A percentile compares a stretch with the other conserved stretches of the same genome.
phyloP scores from a whole-genome alignment of 2,113 vertebrate species.

The Spermophilus dauricus region DNA sequence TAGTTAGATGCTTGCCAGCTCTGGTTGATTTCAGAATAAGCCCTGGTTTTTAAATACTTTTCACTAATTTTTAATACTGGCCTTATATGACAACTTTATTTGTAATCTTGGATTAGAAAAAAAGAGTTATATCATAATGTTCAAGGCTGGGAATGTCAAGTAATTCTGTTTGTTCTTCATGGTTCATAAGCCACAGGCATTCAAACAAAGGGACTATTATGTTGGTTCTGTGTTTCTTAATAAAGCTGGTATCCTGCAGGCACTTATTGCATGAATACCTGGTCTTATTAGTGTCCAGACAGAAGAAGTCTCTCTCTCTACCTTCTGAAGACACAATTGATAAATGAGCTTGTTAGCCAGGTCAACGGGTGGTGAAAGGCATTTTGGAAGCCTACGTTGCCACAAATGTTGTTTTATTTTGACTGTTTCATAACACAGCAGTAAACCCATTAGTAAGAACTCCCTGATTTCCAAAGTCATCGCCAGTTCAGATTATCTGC shows the following conservation, averaged over 20 bases:
- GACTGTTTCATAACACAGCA: background rate
- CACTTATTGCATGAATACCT: background rate
- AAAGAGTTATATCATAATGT: slow-evolving; percentile 24
- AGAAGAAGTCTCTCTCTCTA: background rate
- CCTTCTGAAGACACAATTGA: background rate
- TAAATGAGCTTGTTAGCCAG: background rate
- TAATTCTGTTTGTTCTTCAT: slow-evolving; percentile 56
- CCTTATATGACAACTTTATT: slow-evolving; percentile 50
- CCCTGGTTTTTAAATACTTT: slow-evolving; percentile 63
- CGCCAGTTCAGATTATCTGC: background rate
- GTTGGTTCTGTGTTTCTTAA: slow-evolving; percentile 58
- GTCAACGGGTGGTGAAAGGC: background rate
- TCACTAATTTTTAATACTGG: slow-evolving; percentile 59
- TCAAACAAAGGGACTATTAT: slow-evolving; percentile 61
- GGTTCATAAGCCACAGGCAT: slow-evolving; percentile 51
- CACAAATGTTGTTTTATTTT: slow-evolving; percentile 21
- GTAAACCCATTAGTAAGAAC: background rate
- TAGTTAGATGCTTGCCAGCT: slow-evolving; percentile 63
- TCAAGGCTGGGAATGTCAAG: slow-evolving; percentile 50
- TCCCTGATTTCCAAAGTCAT: background rate
- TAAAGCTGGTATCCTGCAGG: slow-evolving; percentile 45
- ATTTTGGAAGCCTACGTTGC: background rate
- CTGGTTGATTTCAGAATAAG: slow-evolving; percentile 59
- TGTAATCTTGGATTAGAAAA: slow-evolving; percentile 41
- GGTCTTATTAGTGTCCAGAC: slow-evolving; percentile 49